A percentile compares a stretch with the other conserved stretches of the same genome.
These are phyloP conservation scores for Heteromyza rotundicornis DNA, from an alignment of 2,888 invertebrate species.

Conservation along the genomic window DNA sequence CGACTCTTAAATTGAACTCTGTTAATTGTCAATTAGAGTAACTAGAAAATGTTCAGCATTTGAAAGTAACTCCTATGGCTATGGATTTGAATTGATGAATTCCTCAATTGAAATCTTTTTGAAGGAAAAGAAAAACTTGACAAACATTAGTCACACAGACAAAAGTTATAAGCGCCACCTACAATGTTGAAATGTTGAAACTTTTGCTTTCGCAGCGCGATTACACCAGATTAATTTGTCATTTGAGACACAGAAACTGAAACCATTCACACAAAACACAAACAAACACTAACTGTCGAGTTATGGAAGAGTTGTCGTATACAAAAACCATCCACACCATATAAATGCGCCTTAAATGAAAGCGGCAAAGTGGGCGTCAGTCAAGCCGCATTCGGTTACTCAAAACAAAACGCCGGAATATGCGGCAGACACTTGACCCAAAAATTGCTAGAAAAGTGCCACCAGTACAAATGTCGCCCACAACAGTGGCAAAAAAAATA, in stretches of 20 bases:
- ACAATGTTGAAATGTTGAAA: neutral
- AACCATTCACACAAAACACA: too few species aligned
- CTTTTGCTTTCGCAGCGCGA: neutral
- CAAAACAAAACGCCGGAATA: neutral
- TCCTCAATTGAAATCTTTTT: too few species aligned
- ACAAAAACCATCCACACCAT: too few species aligned
- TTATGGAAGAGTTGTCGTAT: too few species aligned
- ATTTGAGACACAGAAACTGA: too few species aligned
- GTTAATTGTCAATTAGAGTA: neutral
- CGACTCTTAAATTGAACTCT: neutral
- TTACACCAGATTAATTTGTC: neutral
- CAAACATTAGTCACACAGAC: too few species aligned
- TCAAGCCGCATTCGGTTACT: neutral
- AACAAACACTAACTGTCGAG: too few species aligned
- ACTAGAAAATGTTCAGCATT: neutral
- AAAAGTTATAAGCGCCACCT: neutral
- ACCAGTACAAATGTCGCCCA: neutral
- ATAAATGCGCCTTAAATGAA: neutral
- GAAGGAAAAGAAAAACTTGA: too few species aligned
- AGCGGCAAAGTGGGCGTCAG: neutral
- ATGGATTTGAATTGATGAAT: too few species aligned
- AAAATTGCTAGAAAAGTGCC: neutral
- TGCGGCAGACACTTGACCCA: conserved; percentile 1
- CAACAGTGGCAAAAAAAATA: conserved; percentile 1
- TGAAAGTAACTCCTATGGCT: too few species aligned